Evolutionary conservation across 1,140 invertebrate genomes (phyloP).

Genomic region (Holcopasites calliopsidis): DNA sequence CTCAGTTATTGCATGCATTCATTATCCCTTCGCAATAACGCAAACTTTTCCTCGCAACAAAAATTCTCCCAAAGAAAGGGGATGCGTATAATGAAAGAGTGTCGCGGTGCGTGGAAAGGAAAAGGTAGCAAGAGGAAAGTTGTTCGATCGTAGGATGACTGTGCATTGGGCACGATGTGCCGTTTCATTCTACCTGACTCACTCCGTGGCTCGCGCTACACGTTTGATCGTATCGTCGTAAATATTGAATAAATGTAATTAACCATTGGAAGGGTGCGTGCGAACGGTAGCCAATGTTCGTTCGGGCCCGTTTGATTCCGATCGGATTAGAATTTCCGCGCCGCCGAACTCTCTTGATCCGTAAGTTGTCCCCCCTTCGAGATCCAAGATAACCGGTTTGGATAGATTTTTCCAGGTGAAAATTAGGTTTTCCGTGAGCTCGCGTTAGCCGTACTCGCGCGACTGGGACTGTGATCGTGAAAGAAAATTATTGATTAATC

Average conservation of each 20-base stretch:
- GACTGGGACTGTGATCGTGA: background rate
- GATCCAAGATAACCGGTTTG: conserved; percentile 1
- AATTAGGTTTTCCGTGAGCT: background rate
- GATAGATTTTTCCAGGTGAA: background rate
- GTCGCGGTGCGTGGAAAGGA: conserved; percentile 11
- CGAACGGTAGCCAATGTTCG: conserved; percentile 38
- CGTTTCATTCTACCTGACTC: conserved; percentile 65
- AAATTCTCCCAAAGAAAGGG: too few species aligned
- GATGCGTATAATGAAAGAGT: background rate
- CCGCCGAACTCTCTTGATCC: background rate
- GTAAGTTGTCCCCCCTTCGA: conserved; percentile 23
- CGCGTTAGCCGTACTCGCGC: background rate
- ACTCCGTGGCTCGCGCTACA: conserved; percentile 53
- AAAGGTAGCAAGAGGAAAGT: conserved; percentile 7
- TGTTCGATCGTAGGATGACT: conserved; percentile 64
- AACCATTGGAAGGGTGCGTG: conserved; percentile 50
- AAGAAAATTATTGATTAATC: too few species aligned
- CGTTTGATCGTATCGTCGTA: conserved; percentile 65
- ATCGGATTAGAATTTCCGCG: conserved; percentile 30
- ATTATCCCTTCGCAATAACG: too few species aligned
- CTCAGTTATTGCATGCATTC: too few species aligned
- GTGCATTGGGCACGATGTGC: conserved; percentile 60
- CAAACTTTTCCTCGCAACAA: too few species aligned
- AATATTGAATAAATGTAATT: conserved; percentile 74
- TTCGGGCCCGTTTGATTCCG: background rate